These are phyloP conservation scores for Leptobrachium leishanense DNA, from an alignment of 2,113 vertebrate species.

Conservation along the genomic window DNA sequence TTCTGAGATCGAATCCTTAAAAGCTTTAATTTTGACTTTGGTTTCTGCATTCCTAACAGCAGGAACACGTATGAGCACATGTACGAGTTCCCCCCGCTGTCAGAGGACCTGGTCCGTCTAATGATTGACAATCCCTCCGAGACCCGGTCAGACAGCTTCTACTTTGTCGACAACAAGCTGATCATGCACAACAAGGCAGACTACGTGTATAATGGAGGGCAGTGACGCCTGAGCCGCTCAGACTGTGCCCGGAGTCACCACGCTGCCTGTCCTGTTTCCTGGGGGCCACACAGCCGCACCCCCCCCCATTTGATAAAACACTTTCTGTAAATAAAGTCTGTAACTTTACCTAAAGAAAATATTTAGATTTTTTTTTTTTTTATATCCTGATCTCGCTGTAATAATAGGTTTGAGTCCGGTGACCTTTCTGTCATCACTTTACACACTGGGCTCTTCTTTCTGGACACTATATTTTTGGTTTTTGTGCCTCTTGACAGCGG, in stretches of 20 bases:
- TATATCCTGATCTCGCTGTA: neutral
- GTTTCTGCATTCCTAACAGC: constrained; percentile 97
- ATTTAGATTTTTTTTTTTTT: constrained; percentile 1
- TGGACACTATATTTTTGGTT: neutral
- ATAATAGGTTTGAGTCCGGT: neutral
- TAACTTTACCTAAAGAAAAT: constrained; percentile 2
- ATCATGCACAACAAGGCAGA: constrained; percentile 99
- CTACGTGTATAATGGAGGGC: constrained; percentile 95
- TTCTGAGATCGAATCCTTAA: constrained; percentile 94
- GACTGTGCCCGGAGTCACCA: constrained; percentile 22
- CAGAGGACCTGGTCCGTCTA: constrained; percentile 89
- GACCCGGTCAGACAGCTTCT: constrained; percentile 98
- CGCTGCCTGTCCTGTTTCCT: neutral
- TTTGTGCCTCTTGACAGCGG: neutral
- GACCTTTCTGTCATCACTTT: neutral
- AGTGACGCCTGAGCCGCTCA: constrained; percentile 66
- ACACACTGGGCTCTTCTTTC: neutral
- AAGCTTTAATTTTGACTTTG: constrained; percentile 98
- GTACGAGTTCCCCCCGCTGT: constrained; percentile 96
- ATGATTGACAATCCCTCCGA: constrained; percentile 96
- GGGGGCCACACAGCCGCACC: neutral
- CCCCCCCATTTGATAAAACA: constrained; percentile 1
- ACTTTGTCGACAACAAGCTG: constrained; percentile 98
- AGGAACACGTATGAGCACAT: constrained; percentile 97
- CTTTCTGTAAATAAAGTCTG: neutral